Conservation (phyloP, 2,797 vertebrate species). For the Malurus splendens region DNA sequence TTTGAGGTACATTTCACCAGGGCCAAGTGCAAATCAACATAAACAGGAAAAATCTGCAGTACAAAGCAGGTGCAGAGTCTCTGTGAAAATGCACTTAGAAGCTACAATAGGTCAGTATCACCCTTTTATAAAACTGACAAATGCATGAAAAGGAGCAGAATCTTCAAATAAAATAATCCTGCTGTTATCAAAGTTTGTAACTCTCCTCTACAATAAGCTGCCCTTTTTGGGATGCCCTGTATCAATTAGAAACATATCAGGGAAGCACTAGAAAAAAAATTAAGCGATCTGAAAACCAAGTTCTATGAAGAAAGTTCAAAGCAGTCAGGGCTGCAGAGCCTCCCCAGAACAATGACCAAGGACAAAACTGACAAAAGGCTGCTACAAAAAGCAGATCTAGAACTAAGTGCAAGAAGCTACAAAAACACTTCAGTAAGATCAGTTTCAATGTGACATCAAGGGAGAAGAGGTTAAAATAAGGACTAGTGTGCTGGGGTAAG, state of each 20-base stretch:
- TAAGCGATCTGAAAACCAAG: neutral
- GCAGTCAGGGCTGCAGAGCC: neutral
- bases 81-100: neutral
- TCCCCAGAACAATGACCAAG: neutral
- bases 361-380: neutral
- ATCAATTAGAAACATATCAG: neutral
- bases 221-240: neutral
- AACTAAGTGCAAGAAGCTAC: neutral
- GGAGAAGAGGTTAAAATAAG: neutral
- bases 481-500: accelerated
- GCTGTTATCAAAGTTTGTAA: neutral
- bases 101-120: neutral
- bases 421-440: neutral
- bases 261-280: neutral
- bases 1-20: neutral
- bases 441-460: neutral
- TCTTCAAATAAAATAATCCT: neutral
- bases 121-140: neutral
- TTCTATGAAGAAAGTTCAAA: neutral
- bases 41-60: neutral
- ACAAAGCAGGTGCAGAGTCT: neutral
- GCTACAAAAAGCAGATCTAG: neutral
- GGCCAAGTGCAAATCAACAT: neutral
- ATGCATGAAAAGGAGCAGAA: neutral
- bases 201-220: neutral